Percentiles rank a stretch among this genome's conserved stretches.
phyloP scores from a whole-genome alignment of 2,888 invertebrate genomes.

The Lepidocyrtoides sp. region DNA sequence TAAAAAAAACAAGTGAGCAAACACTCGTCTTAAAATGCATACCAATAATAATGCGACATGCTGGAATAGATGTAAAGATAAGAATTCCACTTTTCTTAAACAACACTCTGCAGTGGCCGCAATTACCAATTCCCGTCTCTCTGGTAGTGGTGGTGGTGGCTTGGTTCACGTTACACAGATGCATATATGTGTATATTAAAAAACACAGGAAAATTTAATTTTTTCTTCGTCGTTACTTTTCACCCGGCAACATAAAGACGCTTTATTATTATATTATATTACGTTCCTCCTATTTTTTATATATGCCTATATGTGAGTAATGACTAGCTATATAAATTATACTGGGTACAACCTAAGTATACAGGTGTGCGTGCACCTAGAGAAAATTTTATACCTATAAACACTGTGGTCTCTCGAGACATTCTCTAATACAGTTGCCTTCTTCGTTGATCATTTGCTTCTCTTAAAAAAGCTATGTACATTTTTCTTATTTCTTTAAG shows the following conservation, averaged over 20 bases:
- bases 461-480: slow-evolving; percentile 32
- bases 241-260: slow-evolving; percentile 70
- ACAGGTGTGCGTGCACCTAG: slow-evolving; percentile 45
- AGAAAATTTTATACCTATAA: neutral
- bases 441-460: slow-evolving; percentile 54
- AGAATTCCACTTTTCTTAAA: slow-evolving; percentile 78
- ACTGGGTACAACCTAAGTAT: neutral
- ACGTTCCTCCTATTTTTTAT: neutral
- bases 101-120: slow-evolving; percentile 67
- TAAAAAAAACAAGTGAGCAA: slow-evolving; percentile 31
- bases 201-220: slow-evolving; percentile 6
- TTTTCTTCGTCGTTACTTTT: slow-evolving; percentile 58
- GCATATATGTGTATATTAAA: slow-evolving; percentile 1
- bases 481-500: slow-evolving; percentile 41
- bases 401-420: slow-evolving; percentile 28
- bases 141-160: too few relatives aligned
- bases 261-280: neutral
- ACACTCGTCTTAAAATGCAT: slow-evolving; percentile 62
- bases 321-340: neutral
- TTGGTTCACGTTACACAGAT: neutral
- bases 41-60: slow-evolving; percentile 75
- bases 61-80: slow-evolving; percentile 77
- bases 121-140: slow-evolving; percentile 62
- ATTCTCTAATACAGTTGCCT: slow-evolving; percentile 43
- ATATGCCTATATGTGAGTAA: too few relatives aligned